These are phyloP conservation scores for Sitobion miscanthi DNA, from an alignment of 1,140 invertebrate genomes.

Conservation along the genomic window DNA sequence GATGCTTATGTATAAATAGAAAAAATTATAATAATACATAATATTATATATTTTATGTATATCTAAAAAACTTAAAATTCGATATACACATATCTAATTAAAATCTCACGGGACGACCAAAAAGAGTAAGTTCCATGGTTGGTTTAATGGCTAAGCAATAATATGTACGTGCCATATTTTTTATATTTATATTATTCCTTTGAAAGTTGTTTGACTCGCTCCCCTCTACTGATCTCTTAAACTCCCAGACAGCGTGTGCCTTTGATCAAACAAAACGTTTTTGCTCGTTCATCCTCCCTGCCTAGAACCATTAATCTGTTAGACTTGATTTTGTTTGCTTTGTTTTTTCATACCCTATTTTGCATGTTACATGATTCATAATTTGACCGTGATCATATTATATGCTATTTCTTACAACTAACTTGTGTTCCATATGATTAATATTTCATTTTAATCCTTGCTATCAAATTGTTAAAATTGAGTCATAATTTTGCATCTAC, in stretches of 20 bases:
- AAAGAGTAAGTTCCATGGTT: constrained; percentile 16
- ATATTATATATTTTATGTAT: background rate
- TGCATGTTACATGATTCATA: background rate
- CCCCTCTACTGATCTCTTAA: background rate
- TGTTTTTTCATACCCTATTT: constrained; percentile 6
- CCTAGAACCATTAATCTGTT: constrained; percentile 2
- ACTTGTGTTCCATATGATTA: background rate
- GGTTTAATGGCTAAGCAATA: background rate
- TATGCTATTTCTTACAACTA: background rate
- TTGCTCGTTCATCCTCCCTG: background rate
- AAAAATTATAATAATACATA: background rate
- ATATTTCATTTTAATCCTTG: too few relatives aligned
- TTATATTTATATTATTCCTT: background rate
- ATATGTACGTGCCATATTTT: background rate
- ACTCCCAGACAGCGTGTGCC: background rate
- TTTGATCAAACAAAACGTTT: background rate
- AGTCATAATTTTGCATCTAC: background rate
- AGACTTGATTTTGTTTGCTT: constrained; percentile 4
- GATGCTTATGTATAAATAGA: constrained; percentile 4
- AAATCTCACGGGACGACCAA: background rate
- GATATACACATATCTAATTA: background rate
- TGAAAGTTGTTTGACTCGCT: background rate
- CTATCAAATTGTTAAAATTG: background rate
- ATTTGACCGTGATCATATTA: background rate
- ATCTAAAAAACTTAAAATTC: background rate